These are phyloP conservation scores for Chelonia mydas DNA, from an alignment of 2,797 vertebrate species.

Conservation along the genomic window DNA sequence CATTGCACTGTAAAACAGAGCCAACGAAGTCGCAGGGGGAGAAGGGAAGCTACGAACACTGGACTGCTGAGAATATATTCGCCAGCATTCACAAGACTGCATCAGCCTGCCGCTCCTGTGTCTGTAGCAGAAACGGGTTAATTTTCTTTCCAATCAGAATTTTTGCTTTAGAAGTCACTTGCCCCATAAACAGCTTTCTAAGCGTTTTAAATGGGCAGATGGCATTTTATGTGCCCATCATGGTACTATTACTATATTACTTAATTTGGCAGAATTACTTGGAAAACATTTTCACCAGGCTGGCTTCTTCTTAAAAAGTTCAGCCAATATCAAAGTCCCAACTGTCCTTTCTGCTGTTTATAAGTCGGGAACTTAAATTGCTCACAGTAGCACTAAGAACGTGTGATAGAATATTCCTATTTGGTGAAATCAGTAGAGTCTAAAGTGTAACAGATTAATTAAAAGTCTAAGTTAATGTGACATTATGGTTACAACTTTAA, in stretches of 20 bases:
- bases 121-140: not conserved
- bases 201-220: constrained; percentile 57
- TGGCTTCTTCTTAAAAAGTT: constrained; percentile 52
- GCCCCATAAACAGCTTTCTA: constrained; percentile 4
- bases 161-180: not conserved
- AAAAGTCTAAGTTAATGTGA: not conserved
- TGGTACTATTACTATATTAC: constrained; percentile 43
- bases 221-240: constrained; percentile 40
- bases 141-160: not conserved
- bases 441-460: not conserved
- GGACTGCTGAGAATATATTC: not conserved
- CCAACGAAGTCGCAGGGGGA: not conserved
- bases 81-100: not conserved
- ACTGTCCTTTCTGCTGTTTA: constrained; percentile 35
- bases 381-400: not conserved
- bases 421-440: not conserved
- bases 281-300: constrained; percentile 45
- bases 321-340: constrained; percentile 45
- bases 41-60: not conserved
- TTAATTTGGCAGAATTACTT: constrained; percentile 47
- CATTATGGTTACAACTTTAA: not conserved
- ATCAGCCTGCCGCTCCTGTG: not conserved
- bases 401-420: not conserved
- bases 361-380: not conserved
- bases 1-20: not conserved